Percentiles rank a stretch among this genome's conserved stretches.
Conservation (phyloP, 2,797 vertebrate genomes). For the Gila robusta region DNA sequence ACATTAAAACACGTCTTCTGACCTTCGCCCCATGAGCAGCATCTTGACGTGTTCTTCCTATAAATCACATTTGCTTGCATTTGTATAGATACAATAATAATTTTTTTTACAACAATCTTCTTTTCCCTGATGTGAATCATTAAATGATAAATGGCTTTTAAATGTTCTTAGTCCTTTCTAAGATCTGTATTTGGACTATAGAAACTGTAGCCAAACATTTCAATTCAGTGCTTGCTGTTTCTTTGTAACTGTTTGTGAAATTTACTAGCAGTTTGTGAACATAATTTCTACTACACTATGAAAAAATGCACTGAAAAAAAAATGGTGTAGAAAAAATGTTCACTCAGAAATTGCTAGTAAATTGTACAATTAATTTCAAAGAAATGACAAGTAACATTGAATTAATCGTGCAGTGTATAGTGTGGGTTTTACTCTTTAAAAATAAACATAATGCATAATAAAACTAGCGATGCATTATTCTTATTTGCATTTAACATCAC, state of each 20-base stretch:
- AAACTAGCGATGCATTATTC: not conserved
- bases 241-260: not conserved
- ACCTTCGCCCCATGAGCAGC: slow-evolving; percentile 40
- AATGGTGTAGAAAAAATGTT: not conserved
- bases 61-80: slow-evolving; percentile 7
- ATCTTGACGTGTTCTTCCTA: not conserved
- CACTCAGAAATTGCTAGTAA: not conserved
- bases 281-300: too few relatives aligned
- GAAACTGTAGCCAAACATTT: not conserved
- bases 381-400: not conserved
- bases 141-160: not conserved
- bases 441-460: not conserved
- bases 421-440: not conserved
- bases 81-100: not conserved
- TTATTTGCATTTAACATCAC: not conserved
- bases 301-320: not conserved
- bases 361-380: not conserved
- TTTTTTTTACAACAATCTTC: not conserved
- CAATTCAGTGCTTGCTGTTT: not conserved
- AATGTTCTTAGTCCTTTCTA: not conserved
- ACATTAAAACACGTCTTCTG: slow-evolving; percentile 60
- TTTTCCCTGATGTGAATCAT: not conserved
- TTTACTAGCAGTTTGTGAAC: too few relatives aligned
- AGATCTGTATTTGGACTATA: not conserved
- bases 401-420: not conserved